Base-by-base conservation (phyloP, 2,888 invertebrate species). In the Polydrusus tereticollis region DNA sequence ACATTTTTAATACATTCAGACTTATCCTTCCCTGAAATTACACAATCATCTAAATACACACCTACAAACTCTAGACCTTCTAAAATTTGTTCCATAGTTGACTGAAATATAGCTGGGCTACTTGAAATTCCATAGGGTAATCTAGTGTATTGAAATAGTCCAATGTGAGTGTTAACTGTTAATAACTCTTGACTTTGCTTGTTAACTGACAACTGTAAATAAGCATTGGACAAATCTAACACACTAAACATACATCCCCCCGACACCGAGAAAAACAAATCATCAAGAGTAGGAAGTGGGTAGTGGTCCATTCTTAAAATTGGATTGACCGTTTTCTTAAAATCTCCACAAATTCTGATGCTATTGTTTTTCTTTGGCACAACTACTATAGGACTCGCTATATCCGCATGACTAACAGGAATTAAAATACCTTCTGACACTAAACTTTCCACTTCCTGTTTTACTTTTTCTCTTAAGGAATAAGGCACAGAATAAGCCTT, bases 61-160 rank as follows among this genome's bases (percentile, higher is more conserved):
- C 26, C 73, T n/a, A 80, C 78, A 7, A 73, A 78, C 1, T 79
- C 75, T 1, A 81, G 72, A 4, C 80, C 82, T 52, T 71, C 68
- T 6, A 85, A 70, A 33, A 83, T 68, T 38, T 78, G 69, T 72
- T 85, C 85, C 36, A 84, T 76, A n/a, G 77, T 76, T 50, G 75
- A 60, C 64, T 84, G 83, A 73, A 84, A 83, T 47, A 83, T 81
- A 5, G 80, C 79, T 6, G 82, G 80, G 14, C 83, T 83, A 12
- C 78, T 77, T 4, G 80, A 78, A 12, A 84, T 80, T n/a, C 84
- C 85, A 77, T 80, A 84, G 1, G 82, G 80, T 21, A 84, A 68
- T 21, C 83, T 76, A 29, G 81, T 80, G 43, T 80, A 80, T 29
- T 73, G 72, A 69, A 77, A 85, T 3, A 85, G 58, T 0, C 85